These are phyloP conservation scores for Ormyrus thymus DNA, from an alignment of 2,888 invertebrate genomes.

Conservation along the genomic window DNA sequence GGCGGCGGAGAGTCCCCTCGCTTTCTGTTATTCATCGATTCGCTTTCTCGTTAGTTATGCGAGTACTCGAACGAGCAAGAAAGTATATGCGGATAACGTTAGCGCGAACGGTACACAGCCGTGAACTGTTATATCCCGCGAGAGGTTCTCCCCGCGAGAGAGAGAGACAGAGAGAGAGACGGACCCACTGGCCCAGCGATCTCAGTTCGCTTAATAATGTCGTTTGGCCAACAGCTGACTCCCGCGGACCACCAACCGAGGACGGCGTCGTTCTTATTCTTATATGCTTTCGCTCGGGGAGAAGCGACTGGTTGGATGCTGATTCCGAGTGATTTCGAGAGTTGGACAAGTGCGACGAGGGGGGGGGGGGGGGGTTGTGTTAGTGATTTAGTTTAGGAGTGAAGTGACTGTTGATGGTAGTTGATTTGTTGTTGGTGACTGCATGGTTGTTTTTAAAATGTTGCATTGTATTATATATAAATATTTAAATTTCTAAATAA, in stretches of 20 bases:
- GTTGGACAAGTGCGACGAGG: neutral
- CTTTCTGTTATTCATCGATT: conserved; percentile 58
- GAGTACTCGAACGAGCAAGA: conserved; percentile 55
- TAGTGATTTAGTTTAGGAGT: neutral
- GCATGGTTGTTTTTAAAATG: too few species aligned
- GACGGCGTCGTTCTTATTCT: neutral
- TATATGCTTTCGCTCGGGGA: neutral
- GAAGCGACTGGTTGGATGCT: neutral
- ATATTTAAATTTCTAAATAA: too few species aligned
- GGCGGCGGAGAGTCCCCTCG: conserved; percentile 34
- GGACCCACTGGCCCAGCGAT: conserved; percentile 70
- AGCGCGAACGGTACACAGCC: conserved; percentile 69
- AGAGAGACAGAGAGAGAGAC: conserved; percentile 53
- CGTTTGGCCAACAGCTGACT: conserved; percentile 61
- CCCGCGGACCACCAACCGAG: neutral
- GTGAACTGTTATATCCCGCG: conserved; percentile 68
- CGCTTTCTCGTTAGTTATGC: conserved; percentile 58
- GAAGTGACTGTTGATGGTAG: neutral
- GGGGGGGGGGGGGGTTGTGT: neutral
- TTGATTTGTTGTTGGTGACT: too few species aligned
- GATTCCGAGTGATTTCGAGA: neutral
- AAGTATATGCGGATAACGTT: conserved; percentile 67
- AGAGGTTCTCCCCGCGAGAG: conserved; percentile 21
- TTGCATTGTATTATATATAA: too few species aligned
- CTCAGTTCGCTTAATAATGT: conserved; percentile 66